Base-by-base conservation (phyloP, 2,888 invertebrate species). In the Artemia sinica region DNA sequence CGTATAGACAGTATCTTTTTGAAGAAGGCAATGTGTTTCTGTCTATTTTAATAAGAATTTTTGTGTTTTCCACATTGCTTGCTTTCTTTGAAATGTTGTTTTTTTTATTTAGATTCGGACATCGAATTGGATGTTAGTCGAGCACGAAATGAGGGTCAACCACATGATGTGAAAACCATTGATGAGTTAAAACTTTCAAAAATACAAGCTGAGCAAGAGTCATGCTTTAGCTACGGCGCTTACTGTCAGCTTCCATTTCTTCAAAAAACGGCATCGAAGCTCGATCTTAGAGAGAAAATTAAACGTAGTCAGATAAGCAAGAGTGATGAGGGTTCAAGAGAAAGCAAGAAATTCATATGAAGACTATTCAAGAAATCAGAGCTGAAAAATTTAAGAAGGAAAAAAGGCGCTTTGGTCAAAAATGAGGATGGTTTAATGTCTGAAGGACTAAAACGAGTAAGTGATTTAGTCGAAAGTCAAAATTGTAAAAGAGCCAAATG, bases 191-290 rank as follows among this genome's bases (percentile, higher is more conserved):
- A 18, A n/a, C 10, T 58, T 8, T 18, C n/a, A 18, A 58, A 58
- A 58, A 18, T 58, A 58, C 58, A 58, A 58, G 58, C 58, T 58
- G 58, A 58, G 18, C 58, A 58, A 18, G 58, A 58, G 18, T 58
- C 58, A 8, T 18, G n/a, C 58, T 18, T 58, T 58, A 58, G 58
- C 58, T 58, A 58, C 18, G 28, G 28, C 4, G 28, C 28, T 28
- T 28, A 28, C 28, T 1, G 2, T 28, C 28, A 28, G 28, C 28
- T 28, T 28, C 28, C 28, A 28, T 28, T 28, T 28, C 28, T 28
- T 28, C 28, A 28, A 28, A 28, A 28, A 28, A 28, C 28, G 28
- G 28, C 28, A 28, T 28, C 28, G 28, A 28, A 28, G 28, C 1
- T 28, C 10, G 58, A 58, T 58, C 58, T 58, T 8, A n/a, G 58